Evolutionary conservation across 1,140 invertebrate genomes (phyloP), one percentile per base, ranked within the genome.

Genomic region (Calliopsis andreniformis): DNA sequence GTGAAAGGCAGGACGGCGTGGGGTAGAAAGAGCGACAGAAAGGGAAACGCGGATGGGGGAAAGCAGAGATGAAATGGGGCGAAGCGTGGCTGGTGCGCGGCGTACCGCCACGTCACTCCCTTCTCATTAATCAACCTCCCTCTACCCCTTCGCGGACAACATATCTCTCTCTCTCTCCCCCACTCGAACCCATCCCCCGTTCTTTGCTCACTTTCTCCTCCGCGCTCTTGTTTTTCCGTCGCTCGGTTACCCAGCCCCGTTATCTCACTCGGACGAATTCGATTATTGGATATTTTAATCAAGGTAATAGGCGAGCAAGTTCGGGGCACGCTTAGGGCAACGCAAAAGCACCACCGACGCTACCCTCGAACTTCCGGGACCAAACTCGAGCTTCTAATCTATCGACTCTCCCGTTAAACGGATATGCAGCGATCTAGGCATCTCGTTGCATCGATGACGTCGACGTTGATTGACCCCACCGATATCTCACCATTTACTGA

Each of bases 261-360:
- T 78, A 68, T 69, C 73, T 49, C 66, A 82, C 73, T 68, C 61
- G 58, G 62, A 75, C 73, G 82, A 87, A 89, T 89, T 87, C 84
- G 88, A 88, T 89, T 87, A 89, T 87, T 87, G 77, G 78, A 87
- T 85, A 87, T 88, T 89, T 89, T 88, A 87, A 89, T 88, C 85
- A 80, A 83, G 72, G 86, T 88, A 88, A 88, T 88, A 87, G 79
- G 66, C 56, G 43, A 53, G 70, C 77, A 68, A 61, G 70, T 67
- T 43, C 63, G 62, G 47, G 67, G 80, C 80, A 82, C 68, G 76
- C 69, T 76, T 75, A 56, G 39, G 66, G 59, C 80, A 83, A 85
- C 76, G 70, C 72, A 59, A 35, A 82, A 82, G 35, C 76, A 82
- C 83, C 55, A 87, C 68, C 73, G 6, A 47, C 45, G 45, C 18